These are phyloP conservation scores for Pollimyrus isidori DNA, from an alignment of 2,113 vertebrate genomes.

Conservation along the genomic window DNA sequence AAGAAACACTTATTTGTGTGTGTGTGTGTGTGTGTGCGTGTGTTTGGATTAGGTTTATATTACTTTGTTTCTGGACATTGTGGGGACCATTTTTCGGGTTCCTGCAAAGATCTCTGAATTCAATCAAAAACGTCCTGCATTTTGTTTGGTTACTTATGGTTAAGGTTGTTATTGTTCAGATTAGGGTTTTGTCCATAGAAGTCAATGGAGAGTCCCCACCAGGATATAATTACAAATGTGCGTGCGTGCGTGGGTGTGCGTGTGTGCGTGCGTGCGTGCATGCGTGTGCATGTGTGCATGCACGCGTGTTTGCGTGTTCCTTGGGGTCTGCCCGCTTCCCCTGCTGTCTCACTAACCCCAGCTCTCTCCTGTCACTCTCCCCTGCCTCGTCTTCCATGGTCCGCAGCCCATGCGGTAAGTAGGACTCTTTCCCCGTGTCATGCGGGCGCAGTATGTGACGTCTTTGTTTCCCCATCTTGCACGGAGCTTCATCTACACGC, in stretches of 20 bases:
- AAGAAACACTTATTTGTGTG: background rate
- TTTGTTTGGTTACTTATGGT: background rate
- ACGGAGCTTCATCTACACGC: background rate
- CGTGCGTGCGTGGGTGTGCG: background rate
- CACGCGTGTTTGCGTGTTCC: background rate
- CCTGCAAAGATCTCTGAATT: background rate
- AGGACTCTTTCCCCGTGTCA: conserved; percentile 44
- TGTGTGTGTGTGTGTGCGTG: too few species aligned
- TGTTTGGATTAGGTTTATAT: background rate
- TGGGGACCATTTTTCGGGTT: background rate
- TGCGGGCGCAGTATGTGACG: conserved; percentile 30
- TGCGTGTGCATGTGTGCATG: background rate
- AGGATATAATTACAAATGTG: background rate
- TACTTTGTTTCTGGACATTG: background rate
- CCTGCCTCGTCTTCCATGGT: conserved; percentile 42
- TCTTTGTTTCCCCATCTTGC: conserved; percentile 32
- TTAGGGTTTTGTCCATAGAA: background rate
- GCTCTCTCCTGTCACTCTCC: conserved; percentile 31
- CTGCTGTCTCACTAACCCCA: conserved; percentile 49
- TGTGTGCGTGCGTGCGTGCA: background rate
- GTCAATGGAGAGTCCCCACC: background rate
- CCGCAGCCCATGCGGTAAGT: conserved; percentile 61
- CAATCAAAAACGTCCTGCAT: background rate
- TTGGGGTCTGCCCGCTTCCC: conserved; percentile 26
- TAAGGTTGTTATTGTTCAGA: background rate